These are phyloP conservation scores for Protodeltote pygarga DNA, from an alignment of 2,888 invertebrate genomes.

Conservation along the genomic window DNA sequence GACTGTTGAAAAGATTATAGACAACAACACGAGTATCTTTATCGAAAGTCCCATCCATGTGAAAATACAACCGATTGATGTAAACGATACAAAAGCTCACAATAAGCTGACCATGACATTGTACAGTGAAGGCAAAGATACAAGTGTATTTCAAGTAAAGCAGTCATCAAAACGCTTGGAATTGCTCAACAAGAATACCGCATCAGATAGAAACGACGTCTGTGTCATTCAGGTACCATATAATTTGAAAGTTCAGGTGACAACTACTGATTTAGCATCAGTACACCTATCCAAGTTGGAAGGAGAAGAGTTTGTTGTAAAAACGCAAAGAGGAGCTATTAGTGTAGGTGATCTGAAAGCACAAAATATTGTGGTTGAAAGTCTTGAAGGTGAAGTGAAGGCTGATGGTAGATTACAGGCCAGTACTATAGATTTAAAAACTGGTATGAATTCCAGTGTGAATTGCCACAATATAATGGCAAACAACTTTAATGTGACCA, in stretches of 20 bases:
- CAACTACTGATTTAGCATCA: constrained; percentile 76
- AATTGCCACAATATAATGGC: constrained; percentile 81
- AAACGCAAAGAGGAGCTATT: constrained; percentile 77
- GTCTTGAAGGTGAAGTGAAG: constrained; percentile 69
- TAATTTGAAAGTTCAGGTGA: constrained; percentile 78
- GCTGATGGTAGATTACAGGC: constrained; percentile 77
- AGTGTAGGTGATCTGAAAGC: constrained; percentile 75
- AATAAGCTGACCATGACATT: constrained; percentile 80
- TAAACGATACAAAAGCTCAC: constrained; percentile 77
- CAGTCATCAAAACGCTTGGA: constrained; percentile 81
- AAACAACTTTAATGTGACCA: constrained; percentile 67
- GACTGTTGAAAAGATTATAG: constrained; percentile 82
- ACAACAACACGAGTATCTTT: constrained; percentile 79
- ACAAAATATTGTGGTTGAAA: constrained; percentile 75
- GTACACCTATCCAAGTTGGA: constrained; percentile 77
- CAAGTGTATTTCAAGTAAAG: constrained; percentile 81
- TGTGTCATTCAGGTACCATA: constrained; percentile 83
- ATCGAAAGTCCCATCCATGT: constrained; percentile 85
- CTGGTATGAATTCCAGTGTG: constrained; percentile 73
- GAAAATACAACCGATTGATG: constrained; percentile 80
- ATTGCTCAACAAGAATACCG: constrained; percentile 75
- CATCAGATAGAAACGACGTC: constrained; percentile 76
- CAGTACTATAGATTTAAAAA: constrained; percentile 74
- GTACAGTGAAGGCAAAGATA: constrained; percentile 78
- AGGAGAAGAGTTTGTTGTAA: constrained; percentile 78